phyloP scores from a whole-genome alignment of 2,888 invertebrate species.

The Psylliodes chrysocephalus region DNA sequence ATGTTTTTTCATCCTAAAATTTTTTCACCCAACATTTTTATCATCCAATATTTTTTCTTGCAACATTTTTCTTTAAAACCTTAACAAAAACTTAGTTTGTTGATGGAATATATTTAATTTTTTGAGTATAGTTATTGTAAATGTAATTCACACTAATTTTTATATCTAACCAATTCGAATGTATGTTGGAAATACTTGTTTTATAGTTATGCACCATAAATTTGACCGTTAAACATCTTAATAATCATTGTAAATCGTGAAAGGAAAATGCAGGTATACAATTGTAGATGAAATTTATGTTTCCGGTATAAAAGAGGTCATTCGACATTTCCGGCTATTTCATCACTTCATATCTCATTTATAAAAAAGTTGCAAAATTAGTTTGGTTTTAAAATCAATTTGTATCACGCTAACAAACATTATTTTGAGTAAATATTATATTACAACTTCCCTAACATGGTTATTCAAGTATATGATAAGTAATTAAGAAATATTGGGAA shows the following conservation, averaged over 20 bases:
- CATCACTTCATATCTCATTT: slow-evolving; percentile 2
- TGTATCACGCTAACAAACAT: not conserved
- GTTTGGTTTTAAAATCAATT: not conserved
- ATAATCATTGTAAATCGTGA: not conserved
- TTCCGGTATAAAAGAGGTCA: slow-evolving; percentile 18
- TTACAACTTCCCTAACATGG: not conserved
- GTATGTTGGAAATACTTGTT: too few relatives aligned
- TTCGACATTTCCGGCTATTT: slow-evolving; percentile 14
- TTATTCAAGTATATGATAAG: slow-evolving; percentile 26
- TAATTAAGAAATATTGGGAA: slow-evolving; percentile 23
- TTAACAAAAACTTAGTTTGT: too few relatives aligned
- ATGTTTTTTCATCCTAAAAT: too few relatives aligned
- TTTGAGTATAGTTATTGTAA: too few relatives aligned
- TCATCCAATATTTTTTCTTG: too few relatives aligned
- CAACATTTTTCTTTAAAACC: too few relatives aligned
- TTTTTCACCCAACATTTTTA: too few relatives aligned
- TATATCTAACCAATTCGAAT: too few relatives aligned
- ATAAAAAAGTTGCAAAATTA: slow-evolving; percentile 7
- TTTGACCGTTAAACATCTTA: not conserved
- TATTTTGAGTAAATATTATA: not conserved
- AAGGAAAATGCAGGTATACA: not conserved
- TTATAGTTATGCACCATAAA: not conserved
- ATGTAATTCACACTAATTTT: too few relatives aligned
- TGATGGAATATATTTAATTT: too few relatives aligned
- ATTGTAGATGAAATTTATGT: slow-evolving; percentile 3